Evolutionary conservation across 2,797 vertebrate species (phyloP), one percentile per base, ranked within the genome.

Genomic region (Peromyscus aztecus): DNA sequence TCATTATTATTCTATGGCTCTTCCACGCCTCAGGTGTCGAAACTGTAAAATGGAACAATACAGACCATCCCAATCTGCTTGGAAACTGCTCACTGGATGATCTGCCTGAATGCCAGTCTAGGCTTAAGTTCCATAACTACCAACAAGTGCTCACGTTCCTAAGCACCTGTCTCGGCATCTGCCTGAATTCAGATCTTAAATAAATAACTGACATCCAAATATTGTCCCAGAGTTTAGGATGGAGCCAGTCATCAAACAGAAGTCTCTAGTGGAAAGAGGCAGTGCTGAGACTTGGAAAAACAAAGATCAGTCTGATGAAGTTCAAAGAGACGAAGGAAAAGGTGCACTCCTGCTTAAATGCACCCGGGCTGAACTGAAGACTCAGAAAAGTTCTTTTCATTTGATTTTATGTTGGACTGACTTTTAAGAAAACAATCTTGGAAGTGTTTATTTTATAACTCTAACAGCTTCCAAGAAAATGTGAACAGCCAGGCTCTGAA

Each of bases 381-480:
- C 75, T 67, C 94, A 98, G 98, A 94, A 97, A 98, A 97, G 40
- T 83, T 93, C 94, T 95, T 95, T 95, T 87, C 46, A 84, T 95
- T 96, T 96, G 91, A 91, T 95, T 93, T 94, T 96, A 97, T 57
- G 94, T 97, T 98, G 98, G 97, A 98, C 97, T 94, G 97, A 90
- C 78, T 97, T 97, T 97, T 98, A 98, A 98, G 97, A 98, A 98
- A 98, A 98, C 96, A 98, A 98, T 98, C 97, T 98, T 97, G 96
- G 97, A 98, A 98, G 97, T 98, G 97, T 98, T 98, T 98, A 97
- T 98, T 99, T 98, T 98, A 98, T 97, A 98, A 93, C 91, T 97
- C 93, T 1, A 86, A 96, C 89, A 96, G 98, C 73, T 83, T 98
- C 97, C 97, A 97, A 6, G 23, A 97, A 97, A 98, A 98, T 97